phyloP scores from a whole-genome alignment of 35 echinoderm and acorn worm genomes.

The Heliocidaris erythrogramma region DNA sequence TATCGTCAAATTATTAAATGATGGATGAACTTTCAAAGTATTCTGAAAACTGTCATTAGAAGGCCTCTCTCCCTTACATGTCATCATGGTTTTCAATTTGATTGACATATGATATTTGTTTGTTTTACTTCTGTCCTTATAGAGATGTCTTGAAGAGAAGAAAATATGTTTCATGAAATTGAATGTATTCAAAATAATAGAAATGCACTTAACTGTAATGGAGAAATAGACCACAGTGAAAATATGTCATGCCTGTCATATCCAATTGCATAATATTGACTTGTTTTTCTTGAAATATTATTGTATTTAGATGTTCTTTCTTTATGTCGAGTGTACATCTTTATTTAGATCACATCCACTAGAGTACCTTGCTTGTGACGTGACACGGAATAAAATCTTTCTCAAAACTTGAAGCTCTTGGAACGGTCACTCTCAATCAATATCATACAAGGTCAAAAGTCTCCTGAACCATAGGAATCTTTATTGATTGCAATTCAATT shows the following conservation, averaged over 20 bases:
- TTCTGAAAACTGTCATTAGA: no score
- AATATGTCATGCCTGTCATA: not conserved
- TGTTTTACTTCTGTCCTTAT: no score
- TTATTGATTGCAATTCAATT: conserved; percentile 6
- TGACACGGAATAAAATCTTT: not conserved
- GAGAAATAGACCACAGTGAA: no score
- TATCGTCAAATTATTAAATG: no score
- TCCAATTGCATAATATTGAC: not conserved
- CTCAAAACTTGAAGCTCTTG: not conserved
- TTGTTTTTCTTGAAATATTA: not conserved
- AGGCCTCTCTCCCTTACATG: no score
- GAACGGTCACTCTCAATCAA: not conserved
- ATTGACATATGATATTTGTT: no score
- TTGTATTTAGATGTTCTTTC: not conserved
- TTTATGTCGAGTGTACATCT: not conserved
- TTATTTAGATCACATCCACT: not conserved
- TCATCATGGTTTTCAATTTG: no score
- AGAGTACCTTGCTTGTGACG: not conserved
- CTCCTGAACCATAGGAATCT: not conserved
- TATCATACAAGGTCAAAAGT: not conserved
- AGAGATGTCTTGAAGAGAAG: no score
- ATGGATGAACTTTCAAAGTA: no score
- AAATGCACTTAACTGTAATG: no score
- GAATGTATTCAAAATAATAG: no score
- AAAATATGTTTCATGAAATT: no score